Percentiles rank a stretch among this genome's conserved stretches.
Conservation (phyloP, 2,113 vertebrate genomes). For the Poeciliopsis prolifica region DNA sequence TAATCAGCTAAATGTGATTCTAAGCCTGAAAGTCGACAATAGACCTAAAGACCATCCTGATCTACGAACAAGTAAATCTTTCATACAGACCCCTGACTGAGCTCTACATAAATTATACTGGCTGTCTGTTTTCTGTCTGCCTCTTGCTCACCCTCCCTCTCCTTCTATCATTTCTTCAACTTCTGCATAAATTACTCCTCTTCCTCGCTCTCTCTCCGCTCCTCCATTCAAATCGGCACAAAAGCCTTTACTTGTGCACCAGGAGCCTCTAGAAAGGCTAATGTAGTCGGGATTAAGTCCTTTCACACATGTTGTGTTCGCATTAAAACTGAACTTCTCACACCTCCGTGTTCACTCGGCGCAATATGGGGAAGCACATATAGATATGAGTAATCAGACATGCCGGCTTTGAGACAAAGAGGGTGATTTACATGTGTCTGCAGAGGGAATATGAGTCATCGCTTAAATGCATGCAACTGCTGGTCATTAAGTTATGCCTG, state of each 20-base stretch:
- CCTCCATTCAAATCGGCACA: slow-evolving; percentile 65
- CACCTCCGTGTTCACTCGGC: slow-evolving; percentile 31
- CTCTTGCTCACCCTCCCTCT: slow-evolving; percentile 19
- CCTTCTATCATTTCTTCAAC: slow-evolving; percentile 51
- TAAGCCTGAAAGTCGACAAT: neutral
- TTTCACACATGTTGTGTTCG: slow-evolving; percentile 53
- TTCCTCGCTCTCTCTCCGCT: slow-evolving; percentile 35
- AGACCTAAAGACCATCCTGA: neutral
- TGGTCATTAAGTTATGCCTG: neutral
- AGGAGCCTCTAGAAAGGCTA: slow-evolving; percentile 55
- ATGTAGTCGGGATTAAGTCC: slow-evolving; percentile 70
- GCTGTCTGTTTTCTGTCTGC: slow-evolving; percentile 53
- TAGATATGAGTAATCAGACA: slow-evolving; percentile 11
- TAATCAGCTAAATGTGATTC: slow-evolving; percentile 2
- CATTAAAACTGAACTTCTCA: slow-evolving; percentile 54
- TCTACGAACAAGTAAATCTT: slow-evolving; percentile 8
- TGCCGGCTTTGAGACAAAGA: neutral
- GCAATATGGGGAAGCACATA: slow-evolving; percentile 1
- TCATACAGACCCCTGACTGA: slow-evolving; percentile 18
- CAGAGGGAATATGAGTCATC: neutral
- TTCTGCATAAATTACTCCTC: slow-evolving; percentile 65
- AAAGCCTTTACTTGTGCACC: slow-evolving; percentile 54
- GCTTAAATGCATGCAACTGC: neutral
- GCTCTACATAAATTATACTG: slow-evolving; percentile 65
- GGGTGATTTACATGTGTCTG: neutral